phyloP scores from a whole-genome alignment of 1,140 invertebrate species.

The Leptopilina clavipes region DNA sequence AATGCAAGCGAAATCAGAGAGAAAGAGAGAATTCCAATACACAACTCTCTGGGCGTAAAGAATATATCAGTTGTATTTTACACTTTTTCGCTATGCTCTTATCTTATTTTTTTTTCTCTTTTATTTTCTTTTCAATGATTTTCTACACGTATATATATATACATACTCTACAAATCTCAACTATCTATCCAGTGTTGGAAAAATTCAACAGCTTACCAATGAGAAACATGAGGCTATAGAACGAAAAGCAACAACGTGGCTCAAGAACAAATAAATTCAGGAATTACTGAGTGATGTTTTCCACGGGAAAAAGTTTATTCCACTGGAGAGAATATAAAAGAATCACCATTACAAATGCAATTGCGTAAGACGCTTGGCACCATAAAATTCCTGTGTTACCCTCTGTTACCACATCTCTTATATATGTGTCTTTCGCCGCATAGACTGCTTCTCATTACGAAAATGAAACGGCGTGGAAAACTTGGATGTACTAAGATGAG shows the following conservation, averaged over 20 bases:
- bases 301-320: neutral
- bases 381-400: constrained; percentile 57
- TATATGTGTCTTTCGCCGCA: neutral
- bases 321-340: constrained; percentile 40
- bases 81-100: neutral
- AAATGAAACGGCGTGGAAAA: constrained; percentile 64
- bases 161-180: neutral
- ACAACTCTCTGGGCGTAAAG: neutral
- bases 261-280: constrained; percentile 16
- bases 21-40: neutral
- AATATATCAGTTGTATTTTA: neutral
- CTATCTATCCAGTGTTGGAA: neutral
- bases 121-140: constrained; percentile 17
- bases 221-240: constrained; percentile 6
- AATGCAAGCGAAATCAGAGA: constrained; percentile 23
- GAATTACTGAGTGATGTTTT: constrained; percentile 36
- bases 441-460: constrained; percentile 51
- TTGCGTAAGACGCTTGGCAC: constrained; percentile 54
- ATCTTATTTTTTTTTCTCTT: neutral
- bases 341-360: constrained; percentile 72
- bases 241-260: neutral
- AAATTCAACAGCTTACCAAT: constrained; percentile 18
- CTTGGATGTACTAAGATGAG: constrained; percentile 47
- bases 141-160: neutral
- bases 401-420: neutral